These are phyloP conservation scores for Xanthorhoe spadicearia DNA, from an alignment of 2,888 invertebrate genomes.

Conservation along the genomic window DNA sequence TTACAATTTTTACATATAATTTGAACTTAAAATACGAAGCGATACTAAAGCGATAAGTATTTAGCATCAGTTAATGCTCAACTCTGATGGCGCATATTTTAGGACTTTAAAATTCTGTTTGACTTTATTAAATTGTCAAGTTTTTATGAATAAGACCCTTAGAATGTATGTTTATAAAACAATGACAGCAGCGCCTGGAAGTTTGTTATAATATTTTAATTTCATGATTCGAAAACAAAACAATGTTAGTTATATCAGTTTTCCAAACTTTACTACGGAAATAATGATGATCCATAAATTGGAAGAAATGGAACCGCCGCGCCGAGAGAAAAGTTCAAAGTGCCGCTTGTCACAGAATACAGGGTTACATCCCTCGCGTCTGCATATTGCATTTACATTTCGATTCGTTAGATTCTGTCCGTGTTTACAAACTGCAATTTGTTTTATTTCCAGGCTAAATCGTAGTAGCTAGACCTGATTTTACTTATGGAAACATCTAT, in stretches of 20 bases:
- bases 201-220: neutral
- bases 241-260: neutral
- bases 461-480: slow-evolving; percentile 2
- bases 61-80: too few relatives aligned
- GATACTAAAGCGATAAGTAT: too few relatives aligned
- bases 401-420: slow-evolving; percentile 29
- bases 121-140: too few relatives aligned
- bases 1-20: neutral
- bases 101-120: too few relatives aligned
- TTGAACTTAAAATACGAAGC: too few relatives aligned
- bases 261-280: slow-evolving; percentile 43
- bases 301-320: slow-evolving; percentile 55
- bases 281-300: slow-evolving; percentile 67
- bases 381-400: slow-evolving; percentile 30
- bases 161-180: too few relatives aligned
- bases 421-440: slow-evolving; percentile 29
- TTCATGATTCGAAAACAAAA: slow-evolving; percentile 26
- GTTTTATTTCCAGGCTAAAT: slow-evolving; percentile 16
- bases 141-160: too few relatives aligned
- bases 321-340: slow-evolving; percentile 59
- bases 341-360: slow-evolving; percentile 37
- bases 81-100: too few relatives aligned
- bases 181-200: too few relatives aligned
- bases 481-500: neutral
- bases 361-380: slow-evolving; percentile 39